Evolutionary conservation across 2,888 invertebrate species (phyloP).

Genomic region (Lymantria monacha): DNA sequence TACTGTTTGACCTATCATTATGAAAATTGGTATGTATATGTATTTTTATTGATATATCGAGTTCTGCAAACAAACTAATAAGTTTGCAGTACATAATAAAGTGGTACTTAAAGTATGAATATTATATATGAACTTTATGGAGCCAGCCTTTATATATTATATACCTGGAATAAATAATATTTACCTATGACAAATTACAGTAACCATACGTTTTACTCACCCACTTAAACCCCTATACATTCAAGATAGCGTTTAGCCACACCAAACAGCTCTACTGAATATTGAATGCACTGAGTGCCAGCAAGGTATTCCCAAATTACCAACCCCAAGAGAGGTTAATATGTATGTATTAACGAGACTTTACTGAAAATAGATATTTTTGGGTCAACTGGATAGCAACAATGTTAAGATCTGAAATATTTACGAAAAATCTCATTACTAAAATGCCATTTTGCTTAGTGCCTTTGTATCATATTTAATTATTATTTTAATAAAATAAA

Average conservation of each 20-base stretch:
- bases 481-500: background rate
- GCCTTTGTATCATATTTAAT: background rate
- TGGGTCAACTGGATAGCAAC: background rate
- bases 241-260: slow-evolving; percentile 25
- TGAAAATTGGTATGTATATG: too few species aligned
- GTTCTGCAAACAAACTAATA: too few species aligned
- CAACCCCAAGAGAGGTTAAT: slow-evolving; percentile 14
- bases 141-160: too few species aligned
- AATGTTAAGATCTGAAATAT: background rate
- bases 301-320: slow-evolving; percentile 39
- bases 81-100: too few species aligned
- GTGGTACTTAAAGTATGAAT: too few species aligned
- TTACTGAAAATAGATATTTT: background rate
- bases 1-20: too few species aligned
- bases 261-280: slow-evolving; percentile 34
- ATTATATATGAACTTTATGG: too few species aligned
- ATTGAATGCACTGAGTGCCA: slow-evolving; percentile 35
- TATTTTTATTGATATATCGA: too few species aligned
- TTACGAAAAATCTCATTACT: background rate
- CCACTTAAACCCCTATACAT: slow-evolving; percentile 14
- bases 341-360: slow-evolving; percentile 1
- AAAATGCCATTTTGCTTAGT: background rate
- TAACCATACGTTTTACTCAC: background rate
- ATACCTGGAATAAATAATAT: too few species aligned
- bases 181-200: too few species aligned